Evolutionary conservation across 2,113 vertebrate species (phyloP).

Genomic region (Cololabis saira): DNA sequence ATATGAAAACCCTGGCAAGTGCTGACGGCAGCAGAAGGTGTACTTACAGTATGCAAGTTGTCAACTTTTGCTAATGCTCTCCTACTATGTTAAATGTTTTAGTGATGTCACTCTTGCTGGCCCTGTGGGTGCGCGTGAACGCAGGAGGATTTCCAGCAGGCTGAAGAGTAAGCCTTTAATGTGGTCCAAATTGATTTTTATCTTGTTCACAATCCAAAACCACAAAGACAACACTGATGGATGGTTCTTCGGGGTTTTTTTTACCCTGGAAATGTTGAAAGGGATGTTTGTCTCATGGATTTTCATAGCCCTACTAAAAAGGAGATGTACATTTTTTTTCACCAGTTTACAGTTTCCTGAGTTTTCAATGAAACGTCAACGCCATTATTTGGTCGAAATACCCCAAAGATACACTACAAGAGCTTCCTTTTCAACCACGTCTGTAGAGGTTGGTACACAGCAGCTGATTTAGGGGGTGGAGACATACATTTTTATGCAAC

Average conservation of each 20-base stretch:
- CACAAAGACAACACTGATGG: constrained; percentile 9
- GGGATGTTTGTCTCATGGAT: constrained; percentile 8
- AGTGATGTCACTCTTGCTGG: constrained; percentile 38
- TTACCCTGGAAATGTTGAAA: constrained; percentile 7
- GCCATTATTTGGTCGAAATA: too few relatives aligned
- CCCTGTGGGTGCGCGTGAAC: constrained; percentile 27
- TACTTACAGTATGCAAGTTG: constrained; percentile 12
- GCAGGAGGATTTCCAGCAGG: constrained; percentile 43
- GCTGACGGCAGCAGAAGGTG: constrained; percentile 52
- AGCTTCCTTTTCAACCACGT: too few relatives aligned
- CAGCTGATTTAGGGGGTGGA: too few relatives aligned
- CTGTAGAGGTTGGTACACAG: too few relatives aligned
- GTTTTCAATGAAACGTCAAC: too few relatives aligned
- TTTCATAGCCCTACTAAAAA: background rate
- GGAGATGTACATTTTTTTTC: too few relatives aligned
- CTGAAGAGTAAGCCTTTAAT: constrained; percentile 54
- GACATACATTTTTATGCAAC: too few relatives aligned
- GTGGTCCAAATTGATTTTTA: constrained; percentile 50
- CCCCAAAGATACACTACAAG: too few relatives aligned
- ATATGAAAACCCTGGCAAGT: constrained; percentile 59
- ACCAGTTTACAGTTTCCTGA: too few relatives aligned
- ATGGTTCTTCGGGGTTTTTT: constrained; percentile 8
- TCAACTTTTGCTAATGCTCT: constrained; percentile 47
- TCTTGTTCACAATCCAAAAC: constrained; percentile 48
- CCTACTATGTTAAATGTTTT: constrained; percentile 45